Evolutionary conservation across 2,113 vertebrate species (phyloP).

Genomic region (Thalassarche chlororhynchos): DNA sequence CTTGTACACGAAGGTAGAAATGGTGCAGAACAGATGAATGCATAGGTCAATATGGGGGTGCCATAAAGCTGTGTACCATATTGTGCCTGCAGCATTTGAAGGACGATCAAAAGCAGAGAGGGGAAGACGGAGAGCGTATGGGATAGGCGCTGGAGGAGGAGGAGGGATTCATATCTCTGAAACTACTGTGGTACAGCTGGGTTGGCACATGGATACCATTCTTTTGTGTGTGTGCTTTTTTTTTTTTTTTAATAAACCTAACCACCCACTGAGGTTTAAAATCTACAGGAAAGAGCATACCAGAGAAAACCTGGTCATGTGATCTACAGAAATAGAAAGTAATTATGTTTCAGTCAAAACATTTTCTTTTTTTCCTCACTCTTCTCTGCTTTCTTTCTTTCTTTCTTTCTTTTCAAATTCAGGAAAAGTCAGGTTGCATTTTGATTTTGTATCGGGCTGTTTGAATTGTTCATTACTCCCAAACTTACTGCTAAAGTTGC

Average conservation of each 20-base stretch:
- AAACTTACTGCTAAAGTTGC: neutral
- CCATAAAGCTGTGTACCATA: neutral
- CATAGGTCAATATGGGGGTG: fast-evolving
- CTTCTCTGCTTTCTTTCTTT: neutral
- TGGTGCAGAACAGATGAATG: neutral
- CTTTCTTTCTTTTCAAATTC: neutral
- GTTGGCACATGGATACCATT: neutral
- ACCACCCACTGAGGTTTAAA: neutral
- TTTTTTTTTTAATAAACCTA: neutral
- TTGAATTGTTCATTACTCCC: neutral
- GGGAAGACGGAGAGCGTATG: neutral
- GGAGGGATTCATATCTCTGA: neutral
- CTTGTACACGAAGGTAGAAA: neutral
- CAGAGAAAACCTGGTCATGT: neutral
- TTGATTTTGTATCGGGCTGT: neutral
- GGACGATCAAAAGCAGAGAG: neutral
- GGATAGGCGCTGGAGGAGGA: neutral
- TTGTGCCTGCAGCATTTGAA: neutral
- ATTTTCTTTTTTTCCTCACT: neutral
- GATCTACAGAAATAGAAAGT: neutral
- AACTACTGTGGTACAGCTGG: neutral
- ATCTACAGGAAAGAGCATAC: neutral
- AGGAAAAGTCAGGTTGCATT: neutral
- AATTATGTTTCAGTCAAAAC: neutral
- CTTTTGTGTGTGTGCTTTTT: neutral